Evolutionary conservation across 2,888 invertebrate species (phyloP).

Genomic region (Enchytraeus crypticus): DNA sequence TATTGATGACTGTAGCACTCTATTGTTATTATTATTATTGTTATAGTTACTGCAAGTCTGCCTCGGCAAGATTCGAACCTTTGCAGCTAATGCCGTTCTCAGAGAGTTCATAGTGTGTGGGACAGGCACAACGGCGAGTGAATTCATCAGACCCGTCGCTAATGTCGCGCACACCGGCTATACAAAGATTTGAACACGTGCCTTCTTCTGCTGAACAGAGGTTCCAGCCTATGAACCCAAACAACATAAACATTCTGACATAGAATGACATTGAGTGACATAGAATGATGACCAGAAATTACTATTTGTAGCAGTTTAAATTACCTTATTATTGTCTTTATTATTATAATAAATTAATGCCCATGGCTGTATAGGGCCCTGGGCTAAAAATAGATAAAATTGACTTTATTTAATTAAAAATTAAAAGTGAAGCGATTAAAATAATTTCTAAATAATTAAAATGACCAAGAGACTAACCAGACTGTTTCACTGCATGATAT

Average conservation of each 20-base stretch:
- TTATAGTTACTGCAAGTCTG: too few relatives aligned
- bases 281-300: too few relatives aligned
- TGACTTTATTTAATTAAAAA: too few relatives aligned
- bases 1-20: too few relatives aligned
- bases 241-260: too few relatives aligned
- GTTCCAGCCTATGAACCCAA: slow-evolving; percentile 14
- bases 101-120: slow-evolving; percentile 42
- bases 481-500: background rate
- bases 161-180: slow-evolving; percentile 44
- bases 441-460: too few relatives aligned
- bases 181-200: slow-evolving; percentile 76
- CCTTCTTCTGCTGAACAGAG: slow-evolving; percentile 68
- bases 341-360: background rate
- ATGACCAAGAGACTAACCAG: background rate
- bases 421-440: too few relatives aligned
- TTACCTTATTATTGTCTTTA: background rate
- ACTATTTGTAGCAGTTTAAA: background rate
- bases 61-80: slow-evolving; percentile 16
- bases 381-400: too few relatives aligned
- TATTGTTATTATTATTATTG: too few relatives aligned
- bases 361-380: too few relatives aligned
- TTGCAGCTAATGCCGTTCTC: slow-evolving; percentile 37
- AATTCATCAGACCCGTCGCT: background rate
- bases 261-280: too few relatives aligned
- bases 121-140: slow-evolving; percentile 42